Base-by-base conservation (phyloP, 2,113 vertebrate species). In the Lycaon pictus region DNA sequence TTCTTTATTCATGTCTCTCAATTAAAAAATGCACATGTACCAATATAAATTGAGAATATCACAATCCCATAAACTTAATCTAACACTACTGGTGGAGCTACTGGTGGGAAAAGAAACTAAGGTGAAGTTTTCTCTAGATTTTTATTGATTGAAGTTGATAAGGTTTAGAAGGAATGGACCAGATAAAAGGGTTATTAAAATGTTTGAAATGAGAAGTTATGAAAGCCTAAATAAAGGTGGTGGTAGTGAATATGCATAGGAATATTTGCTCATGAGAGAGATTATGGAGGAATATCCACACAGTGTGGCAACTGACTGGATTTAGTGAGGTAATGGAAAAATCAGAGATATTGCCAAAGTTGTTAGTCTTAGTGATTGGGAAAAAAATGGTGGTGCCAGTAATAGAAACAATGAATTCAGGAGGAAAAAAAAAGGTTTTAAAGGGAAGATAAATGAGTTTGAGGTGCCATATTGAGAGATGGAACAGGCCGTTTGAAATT, bases 401-500 rank as follows among this genome's bases (percentile, higher is more conserved):
- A 87, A 79, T 5, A 95, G 23, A 2, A 92, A 92, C 37, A 91
- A 58, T 76, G 27, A 88, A 79, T 85, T 96, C 11, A 62, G 71
- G 20, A 85, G 72, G 77, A 91, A 35, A 80, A 53, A 77, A 53
- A 77, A 88, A 65, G 0, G 4, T 90, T 17, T 83, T 87, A 15
- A 17, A 53, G 4, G 20, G 37, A 97, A 88, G 67, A 92, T 80
- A 95, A 93, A 84, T 53, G n/a, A 69, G 1, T 65, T 82, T 67
- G 12, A 83, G 5, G 1, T 72, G 7, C 9, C 82, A 93, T 32
- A 94, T 19, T 55, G 9, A 89, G 35, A 91, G 29, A 77, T 0
- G 79, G 35, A 92, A 93, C 10, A 93, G 51, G n/a, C 15, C 93
- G 48, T 86, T 96, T 83, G 48, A 93, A 86, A 87, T 89, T 92